A percentile compares a stretch with the other conserved stretches of the same genome.
phyloP scores from a whole-genome alignment of 2,797 vertebrate species.

The Mico argentatus region DNA sequence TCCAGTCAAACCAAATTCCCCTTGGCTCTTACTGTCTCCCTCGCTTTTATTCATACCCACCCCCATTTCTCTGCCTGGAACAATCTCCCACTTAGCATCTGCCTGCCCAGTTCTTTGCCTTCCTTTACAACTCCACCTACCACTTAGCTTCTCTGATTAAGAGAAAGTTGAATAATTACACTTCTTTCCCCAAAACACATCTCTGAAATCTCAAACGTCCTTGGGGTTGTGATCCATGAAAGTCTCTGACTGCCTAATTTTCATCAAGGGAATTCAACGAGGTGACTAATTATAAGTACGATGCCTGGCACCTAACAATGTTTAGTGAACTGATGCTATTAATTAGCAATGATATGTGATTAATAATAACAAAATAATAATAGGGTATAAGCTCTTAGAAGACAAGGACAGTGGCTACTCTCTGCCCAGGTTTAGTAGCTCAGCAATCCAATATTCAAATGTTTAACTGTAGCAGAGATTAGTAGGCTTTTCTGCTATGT shows the following conservation, averaged over 20 bases:
- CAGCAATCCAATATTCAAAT: background rate
- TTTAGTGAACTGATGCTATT: background rate
- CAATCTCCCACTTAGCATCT: slow-evolving; percentile 40
- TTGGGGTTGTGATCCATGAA: background rate
- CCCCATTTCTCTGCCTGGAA: background rate
- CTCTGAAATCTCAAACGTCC: background rate
- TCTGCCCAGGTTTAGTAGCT: background rate
- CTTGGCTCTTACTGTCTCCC: background rate
- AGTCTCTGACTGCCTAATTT: background rate
- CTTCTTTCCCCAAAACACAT: background rate
- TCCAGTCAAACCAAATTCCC: background rate
- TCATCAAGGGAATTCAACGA: background rate
- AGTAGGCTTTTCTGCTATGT: background rate
- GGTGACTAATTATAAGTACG: background rate
- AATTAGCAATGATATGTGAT: background rate
- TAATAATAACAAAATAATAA: background rate
- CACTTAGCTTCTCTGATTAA: slow-evolving; percentile 14
- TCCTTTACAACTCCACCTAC: slow-evolving; percentile 13
- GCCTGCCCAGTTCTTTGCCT: background rate
- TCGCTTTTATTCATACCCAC: background rate
- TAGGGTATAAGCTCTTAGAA: background rate
- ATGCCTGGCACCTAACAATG: background rate
- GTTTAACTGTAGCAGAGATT: background rate
- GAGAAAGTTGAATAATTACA: background rate
- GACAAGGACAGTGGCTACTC: background rate